Percentiles rank a stretch among this genome's conserved stretches.
Evolutionary conservation across 2,888 invertebrate species (phyloP).

Genomic region (Timema podura): DNA sequence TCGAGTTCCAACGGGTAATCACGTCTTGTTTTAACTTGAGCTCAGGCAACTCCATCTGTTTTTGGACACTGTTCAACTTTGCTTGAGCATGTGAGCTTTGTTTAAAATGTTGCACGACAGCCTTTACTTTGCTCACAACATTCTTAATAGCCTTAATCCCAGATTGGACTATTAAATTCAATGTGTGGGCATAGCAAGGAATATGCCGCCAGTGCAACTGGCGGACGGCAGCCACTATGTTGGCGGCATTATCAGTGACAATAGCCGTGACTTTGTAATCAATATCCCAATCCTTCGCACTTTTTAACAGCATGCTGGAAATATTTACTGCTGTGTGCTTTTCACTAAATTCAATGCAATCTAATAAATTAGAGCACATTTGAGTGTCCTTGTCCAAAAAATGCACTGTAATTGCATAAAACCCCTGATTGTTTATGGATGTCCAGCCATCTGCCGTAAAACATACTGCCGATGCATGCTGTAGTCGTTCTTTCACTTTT

Average conservation of each 20-base stretch:
- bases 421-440: slow-evolving; percentile 37
- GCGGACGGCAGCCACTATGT: slow-evolving; percentile 14
- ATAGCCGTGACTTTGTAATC: slow-evolving; percentile 1
- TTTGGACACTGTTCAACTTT: not conserved
- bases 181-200: slow-evolving; percentile 37
- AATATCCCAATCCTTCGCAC: not conserved
- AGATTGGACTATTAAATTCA: slow-evolving; percentile 34
- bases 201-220: slow-evolving; percentile 32
- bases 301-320: slow-evolving; percentile 30
- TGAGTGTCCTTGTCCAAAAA: slow-evolving; percentile 33
- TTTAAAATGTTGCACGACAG: slow-evolving; percentile 14
- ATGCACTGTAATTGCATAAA: slow-evolving; percentile 37
- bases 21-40: not conserved
- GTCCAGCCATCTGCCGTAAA: slow-evolving; percentile 39
- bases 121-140: slow-evolving; percentile 5
- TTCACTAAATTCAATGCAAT: slow-evolving; percentile 31
- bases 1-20: not conserved
- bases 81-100: not conserved
- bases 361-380: slow-evolving; percentile 31
- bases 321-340: slow-evolving; percentile 33
- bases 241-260: slow-evolving; percentile 33
- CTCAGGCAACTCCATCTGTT: not conserved
- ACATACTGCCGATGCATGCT: slow-evolving; percentile 29
- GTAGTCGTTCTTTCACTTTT: slow-evolving; percentile 28
- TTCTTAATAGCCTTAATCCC: not conserved